Evolutionary conservation across 2,888 invertebrate genomes (phyloP), one percentile per base, ranked within the genome.

Genomic region (Tineola bisselliella): DNA sequence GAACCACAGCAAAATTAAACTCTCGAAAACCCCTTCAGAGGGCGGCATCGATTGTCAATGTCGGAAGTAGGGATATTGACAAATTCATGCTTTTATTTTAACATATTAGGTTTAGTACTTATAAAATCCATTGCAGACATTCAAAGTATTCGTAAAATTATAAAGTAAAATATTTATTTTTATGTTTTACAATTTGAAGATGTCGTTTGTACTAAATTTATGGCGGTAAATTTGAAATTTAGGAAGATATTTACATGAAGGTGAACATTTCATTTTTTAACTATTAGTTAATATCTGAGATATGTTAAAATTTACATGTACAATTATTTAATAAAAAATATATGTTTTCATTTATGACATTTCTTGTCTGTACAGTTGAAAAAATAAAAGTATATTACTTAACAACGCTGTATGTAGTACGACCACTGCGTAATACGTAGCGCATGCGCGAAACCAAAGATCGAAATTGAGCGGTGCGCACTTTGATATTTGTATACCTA

Each of bases 1-100:
- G 72, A 77, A 82, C 78, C 79, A 81, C 81, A 83, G 81, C 80
- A 79, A 77, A 73, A 79, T 71, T 69, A 65, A 64, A 68, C 74
- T 70, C 62, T 63, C 61, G 64, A 69, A 66, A 65, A 63, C 62
- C 65, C 64, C 76, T 69, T 67, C 63, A 79, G 86, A 75, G 79
- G 79, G 81, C 80, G 79, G 66, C 65, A 1, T 15, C 11, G 15
- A 13, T 8, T 18, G 25, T 54, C 17, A 25, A 19, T 54, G 58
- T 30, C 58, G 58, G 58, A 58, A 33, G 19, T 31, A 58, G 15
- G 15, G 15, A 8, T 48, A 48, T 48, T 48, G 48, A 48, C 17
- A 48, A 48, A 48, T 15, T 48, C 48, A 13, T 48, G 5, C n/a
- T 38, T 38, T 38, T 38, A 38, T 38, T 12, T 12, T 38, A 38